Base-by-base conservation (phyloP, 2,113 vertebrate species). In the Regulus satrapa region DNA sequence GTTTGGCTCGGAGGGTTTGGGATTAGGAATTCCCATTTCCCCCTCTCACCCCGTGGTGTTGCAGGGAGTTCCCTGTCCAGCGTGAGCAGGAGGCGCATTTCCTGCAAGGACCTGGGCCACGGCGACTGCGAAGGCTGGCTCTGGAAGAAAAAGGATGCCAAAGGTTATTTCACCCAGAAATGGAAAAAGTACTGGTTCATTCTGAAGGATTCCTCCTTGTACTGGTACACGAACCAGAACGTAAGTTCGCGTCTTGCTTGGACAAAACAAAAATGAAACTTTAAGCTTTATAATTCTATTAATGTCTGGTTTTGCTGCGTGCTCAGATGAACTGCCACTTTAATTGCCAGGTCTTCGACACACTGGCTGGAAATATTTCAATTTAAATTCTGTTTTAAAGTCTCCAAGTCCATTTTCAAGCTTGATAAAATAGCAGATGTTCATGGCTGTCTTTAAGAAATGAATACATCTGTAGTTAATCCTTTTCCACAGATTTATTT, bases 121-220 rank as follows among this genome's bases (percentile, higher is more conserved):
- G 98, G 99, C 3, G 99, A 99, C 85, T 99, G 98, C n/a, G 98
- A 99, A 62, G 99, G 99, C 77, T 99, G 98, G 98, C 95, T 99
- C 49, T 99, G 99, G 99, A 99, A 99, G 96, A 99, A 99, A 79
- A 99, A 98, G 84, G 98, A 99, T 26, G 98, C 98, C 86, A 99
- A 98, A 98, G 98, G 98, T 45, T 98, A 99, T 96, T 99, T 99
- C 95, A 98, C 98, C 46, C 98, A 99, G 97, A 99, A 98, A 89
- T 99, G 99, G 99, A 99, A 99, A 92, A 99, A 98, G 88, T 99
- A 99, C 97, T 99, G 99, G 99, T 99, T 99, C 78, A 98, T 99
- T 85, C 98, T 99, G 93, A 99, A 99, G 94, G 98, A 99, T 85
- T 99, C 98, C 3, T 98, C 98, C 79, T 97, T 99, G 64, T 99